Percentiles rank a stretch among this genome's conserved stretches.
Evolutionary conservation across 2,113 vertebrate species (phyloP).

Genomic region (Pseudorhombus dupliciocellatus): DNA sequence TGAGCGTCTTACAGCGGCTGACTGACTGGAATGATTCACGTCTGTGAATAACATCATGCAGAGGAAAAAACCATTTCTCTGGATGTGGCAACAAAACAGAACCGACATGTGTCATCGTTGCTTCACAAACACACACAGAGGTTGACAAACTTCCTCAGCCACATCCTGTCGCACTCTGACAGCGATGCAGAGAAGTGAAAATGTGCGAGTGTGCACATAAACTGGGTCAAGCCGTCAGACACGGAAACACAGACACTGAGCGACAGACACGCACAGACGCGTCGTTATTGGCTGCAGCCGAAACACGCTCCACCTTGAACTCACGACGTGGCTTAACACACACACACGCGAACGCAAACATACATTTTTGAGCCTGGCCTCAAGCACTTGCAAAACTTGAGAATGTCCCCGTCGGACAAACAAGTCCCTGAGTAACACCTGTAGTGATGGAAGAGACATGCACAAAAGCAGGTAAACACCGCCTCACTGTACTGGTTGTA

Average conservation of each 20-base stretch:
- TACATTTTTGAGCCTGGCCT: background rate
- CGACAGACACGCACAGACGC: background rate
- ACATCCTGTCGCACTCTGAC: slow-evolving; percentile 59
- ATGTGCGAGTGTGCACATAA: slow-evolving; percentile 53
- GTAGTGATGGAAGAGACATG: slow-evolving; percentile 29
- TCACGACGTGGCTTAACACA: slow-evolving; percentile 17
- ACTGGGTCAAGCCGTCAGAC: slow-evolving; percentile 55
- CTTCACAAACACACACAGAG: background rate
- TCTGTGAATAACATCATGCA: background rate
- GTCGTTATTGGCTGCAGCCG: slow-evolving; percentile 30
- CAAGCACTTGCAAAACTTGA: slow-evolving; percentile 5
- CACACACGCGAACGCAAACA: background rate
- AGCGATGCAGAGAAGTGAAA: slow-evolving; percentile 67
- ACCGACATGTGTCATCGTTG: background rate
- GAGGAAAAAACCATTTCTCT: background rate
- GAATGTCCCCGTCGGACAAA: background rate
- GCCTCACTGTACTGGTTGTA: slow-evolving; percentile 18
- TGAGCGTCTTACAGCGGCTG: background rate
- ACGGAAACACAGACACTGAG: slow-evolving; percentile 3
- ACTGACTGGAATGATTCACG: background rate
- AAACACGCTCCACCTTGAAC: background rate
- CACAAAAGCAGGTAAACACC: slow-evolving; percentile 19
- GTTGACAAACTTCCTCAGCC: slow-evolving; percentile 56
- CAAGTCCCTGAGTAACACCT: slow-evolving; percentile 11
- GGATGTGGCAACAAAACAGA: background rate